These are phyloP conservation scores for Pegea sp. DNA, from an alignment of 23 tunicate genomes.

Conservation along the genomic window DNA sequence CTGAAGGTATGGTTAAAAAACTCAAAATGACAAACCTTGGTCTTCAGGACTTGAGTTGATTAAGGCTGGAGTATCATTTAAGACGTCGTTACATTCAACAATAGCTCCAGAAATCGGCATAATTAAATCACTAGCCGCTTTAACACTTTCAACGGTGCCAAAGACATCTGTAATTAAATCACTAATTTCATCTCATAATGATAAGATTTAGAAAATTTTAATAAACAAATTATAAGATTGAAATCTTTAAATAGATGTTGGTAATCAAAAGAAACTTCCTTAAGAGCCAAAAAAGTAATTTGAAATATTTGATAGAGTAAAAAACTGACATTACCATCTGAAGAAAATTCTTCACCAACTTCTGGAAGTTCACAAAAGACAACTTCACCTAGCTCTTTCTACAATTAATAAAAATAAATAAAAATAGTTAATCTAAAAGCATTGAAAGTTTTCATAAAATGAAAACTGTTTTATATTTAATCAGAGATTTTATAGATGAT, in stretches of 20 bases:
- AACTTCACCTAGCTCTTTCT: constrained; percentile 72
- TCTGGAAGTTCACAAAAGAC: constrained; percentile 75
- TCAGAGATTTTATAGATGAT: no score
- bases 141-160: constrained; percentile 64
- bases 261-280: no score
- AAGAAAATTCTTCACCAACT: constrained; percentile 15
- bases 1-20: no score
- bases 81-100: constrained; percentile 9
- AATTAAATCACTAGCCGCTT: constrained; percentile 65
- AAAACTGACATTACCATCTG: constrained; percentile 42
- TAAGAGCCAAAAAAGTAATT: no score
- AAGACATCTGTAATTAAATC: constrained; percentile 19
- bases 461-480: no score
- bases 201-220: no score
- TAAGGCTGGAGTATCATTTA: constrained; percentile 17
- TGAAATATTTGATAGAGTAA: no score
- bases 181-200: no score
- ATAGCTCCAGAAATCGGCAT: constrained; percentile 47
- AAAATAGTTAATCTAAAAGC: no score
- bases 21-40: constrained; percentile 12
- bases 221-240: not conserved
- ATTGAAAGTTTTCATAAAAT: no score
- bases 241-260: no score
- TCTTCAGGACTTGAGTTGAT: constrained; percentile 35
- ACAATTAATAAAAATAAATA: no score